phyloP scores from a whole-genome alignment of 2,113 vertebrate genomes.

The Rynchops niger region DNA sequence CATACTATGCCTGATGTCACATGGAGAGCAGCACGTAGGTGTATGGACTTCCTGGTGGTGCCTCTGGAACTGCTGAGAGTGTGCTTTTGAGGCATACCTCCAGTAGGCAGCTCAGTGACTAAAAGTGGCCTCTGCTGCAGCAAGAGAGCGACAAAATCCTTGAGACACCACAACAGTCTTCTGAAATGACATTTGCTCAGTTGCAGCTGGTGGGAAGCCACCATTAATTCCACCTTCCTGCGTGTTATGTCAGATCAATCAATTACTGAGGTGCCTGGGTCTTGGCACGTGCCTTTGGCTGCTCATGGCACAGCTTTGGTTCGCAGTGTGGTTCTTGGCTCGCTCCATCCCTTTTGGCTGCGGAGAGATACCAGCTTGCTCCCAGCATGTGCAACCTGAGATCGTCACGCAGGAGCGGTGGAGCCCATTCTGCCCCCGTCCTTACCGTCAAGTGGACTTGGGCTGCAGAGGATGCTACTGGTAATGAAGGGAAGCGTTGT shows the following conservation, averaged over 20 bases:
- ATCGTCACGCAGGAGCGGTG: neutral
- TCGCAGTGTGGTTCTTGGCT: conserved; percentile 16
- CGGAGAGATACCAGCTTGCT: neutral
- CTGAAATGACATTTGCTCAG: neutral
- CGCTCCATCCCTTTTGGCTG: neutral
- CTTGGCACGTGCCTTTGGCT: neutral
- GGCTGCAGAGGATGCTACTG: neutral
- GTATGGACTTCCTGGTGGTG: neutral
- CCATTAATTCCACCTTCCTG: neutral
- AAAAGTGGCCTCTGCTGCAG: neutral
- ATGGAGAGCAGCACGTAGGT: neutral
- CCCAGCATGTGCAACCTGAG: neutral
- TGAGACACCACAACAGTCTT: fast-evolving
- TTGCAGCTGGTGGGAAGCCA: neutral
- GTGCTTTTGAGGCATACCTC: neutral
- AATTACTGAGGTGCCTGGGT: neutral
- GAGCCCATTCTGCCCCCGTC: neutral
- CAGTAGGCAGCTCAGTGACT: neutral
- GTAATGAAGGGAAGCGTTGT: neutral
- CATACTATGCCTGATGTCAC: neutral
- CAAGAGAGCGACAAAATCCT: neutral
- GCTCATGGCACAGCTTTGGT: neutral
- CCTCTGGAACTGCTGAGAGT: neutral
- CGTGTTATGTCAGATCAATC: neutral
- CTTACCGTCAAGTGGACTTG: neutral